A percentile compares a stretch with the other conserved stretches of the same genome.
These are phyloP conservation scores for Pipa parva DNA, from an alignment of 2,113 vertebrate genomes.

Conservation along the genomic window DNA sequence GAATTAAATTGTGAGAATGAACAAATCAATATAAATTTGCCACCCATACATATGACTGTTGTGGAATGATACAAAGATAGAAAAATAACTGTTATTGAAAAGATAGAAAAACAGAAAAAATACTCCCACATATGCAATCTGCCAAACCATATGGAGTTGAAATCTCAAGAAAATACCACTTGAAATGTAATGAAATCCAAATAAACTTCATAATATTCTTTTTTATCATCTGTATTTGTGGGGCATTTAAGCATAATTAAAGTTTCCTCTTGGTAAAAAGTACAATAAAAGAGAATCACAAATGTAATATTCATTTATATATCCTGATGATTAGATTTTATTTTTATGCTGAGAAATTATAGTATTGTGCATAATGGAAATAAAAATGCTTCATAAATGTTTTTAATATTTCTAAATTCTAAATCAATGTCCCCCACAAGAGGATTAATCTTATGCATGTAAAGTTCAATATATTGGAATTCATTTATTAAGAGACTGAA, in stretches of 20 bases:
- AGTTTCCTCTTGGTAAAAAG: constrained; percentile 24
- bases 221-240: constrained; percentile 29
- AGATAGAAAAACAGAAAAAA: constrained; percentile 41
- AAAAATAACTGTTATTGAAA: constrained; percentile 43
- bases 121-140: constrained; percentile 42
- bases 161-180: constrained; percentile 40
- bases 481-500: no score
- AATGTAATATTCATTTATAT: not conserved
- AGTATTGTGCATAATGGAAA: no score
- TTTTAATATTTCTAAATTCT: no score
- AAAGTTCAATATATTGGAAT: no score
- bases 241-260: constrained; percentile 35
- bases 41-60: constrained; percentile 36
- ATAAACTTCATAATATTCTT: constrained; percentile 40
- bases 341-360: not conserved
- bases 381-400: no score
- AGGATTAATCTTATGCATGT: no score
- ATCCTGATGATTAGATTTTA: not conserved
- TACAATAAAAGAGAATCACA: constrained; percentile 1
- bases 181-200: constrained; percentile 29
- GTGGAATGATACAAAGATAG: constrained; percentile 42
- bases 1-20: constrained; percentile 25
- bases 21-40: constrained; percentile 28
- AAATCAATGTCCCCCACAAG: no score
- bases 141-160: constrained; percentile 36